Base-by-base conservation (phyloP, 2,888 invertebrate species). In the Neria commutata region DNA sequence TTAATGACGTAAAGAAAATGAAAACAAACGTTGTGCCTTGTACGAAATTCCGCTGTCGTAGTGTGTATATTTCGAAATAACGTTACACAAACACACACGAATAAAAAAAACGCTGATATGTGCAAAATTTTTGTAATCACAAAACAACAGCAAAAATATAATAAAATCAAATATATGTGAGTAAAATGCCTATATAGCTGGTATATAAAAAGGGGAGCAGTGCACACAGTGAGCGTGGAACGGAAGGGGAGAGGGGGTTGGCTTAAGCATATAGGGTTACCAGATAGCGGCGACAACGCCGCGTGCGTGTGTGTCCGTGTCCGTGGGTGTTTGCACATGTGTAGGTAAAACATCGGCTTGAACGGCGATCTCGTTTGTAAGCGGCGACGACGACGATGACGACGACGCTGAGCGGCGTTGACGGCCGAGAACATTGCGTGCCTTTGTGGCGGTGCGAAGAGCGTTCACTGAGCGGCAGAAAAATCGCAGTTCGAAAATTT, bases 41-140 rank as follows among this genome's bases (percentile, higher is more conserved):
- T n/a, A n/a, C n/a, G n/a, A n/a, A n/a, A n/a, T n/a, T n/a, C n/a
- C n/a, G n/a, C n/a, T n/a, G n/a, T n/a, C n/a, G n/a, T n/a, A n/a
- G n/a, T n/a, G n/a, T n/a, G n/a, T n/a, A 14, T 26, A 17, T 23
- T 47, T 53, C 58, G 58, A 55, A 51, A 55, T 49, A 51, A 51
- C 40, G 37, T 34, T 46, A 55, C 46, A 52, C 25, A 37, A 33
- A 48, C n/a, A 42, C 6, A 56, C 11, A 17, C 45, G 33, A 40
- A 47, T 46, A n/a, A 25, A 52, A 60, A 53, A 61, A 57, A 8
- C 46, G 57, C 54, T 57, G 57, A 61, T 54, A 54, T 54, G 56
- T 19, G 55, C 54, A 57, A 51, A 53, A 55, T 55, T 29, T 42
- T 40, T 40, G 40, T 49, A 49, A 46, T 46, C 54, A 21, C 42